These are phyloP conservation scores for Mystacornis crossleyi DNA, from an alignment of 2,113 vertebrate genomes.

Conservation along the genomic window DNA sequence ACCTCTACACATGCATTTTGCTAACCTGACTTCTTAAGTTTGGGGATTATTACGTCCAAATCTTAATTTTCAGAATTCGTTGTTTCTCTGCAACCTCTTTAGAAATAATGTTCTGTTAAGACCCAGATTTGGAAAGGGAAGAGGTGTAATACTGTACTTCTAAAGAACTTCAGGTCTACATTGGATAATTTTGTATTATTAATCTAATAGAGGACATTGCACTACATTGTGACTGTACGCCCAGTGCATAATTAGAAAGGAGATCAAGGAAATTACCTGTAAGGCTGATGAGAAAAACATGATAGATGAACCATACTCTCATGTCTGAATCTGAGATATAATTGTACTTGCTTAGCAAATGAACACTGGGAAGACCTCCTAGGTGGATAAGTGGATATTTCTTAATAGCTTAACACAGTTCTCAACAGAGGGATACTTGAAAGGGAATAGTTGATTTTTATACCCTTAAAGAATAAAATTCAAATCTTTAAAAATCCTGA, in stretches of 20 bases:
- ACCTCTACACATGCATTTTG: neutral
- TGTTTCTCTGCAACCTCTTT: neutral
- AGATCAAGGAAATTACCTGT: neutral
- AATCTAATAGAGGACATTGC: neutral
- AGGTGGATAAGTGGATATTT: neutral
- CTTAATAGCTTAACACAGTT: neutral
- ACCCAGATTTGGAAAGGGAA: neutral
- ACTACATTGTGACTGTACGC: neutral
- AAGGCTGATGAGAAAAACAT: neutral
- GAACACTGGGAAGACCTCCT: neutral
- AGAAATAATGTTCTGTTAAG: neutral
- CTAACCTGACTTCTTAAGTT: neutral
- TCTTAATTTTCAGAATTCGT: neutral
- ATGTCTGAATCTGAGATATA: neutral
- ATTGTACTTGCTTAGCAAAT: neutral
- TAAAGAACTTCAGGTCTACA: neutral
- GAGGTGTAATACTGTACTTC: neutral
- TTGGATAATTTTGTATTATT: neutral
- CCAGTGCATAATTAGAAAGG: neutral
- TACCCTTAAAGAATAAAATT: neutral
- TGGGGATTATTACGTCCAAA: neutral
- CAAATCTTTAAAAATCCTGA: constrained; percentile 35
- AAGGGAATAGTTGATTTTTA: neutral
- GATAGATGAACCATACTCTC: neutral
- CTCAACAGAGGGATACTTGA: neutral